Evolutionary conservation across 2,888 invertebrate species (phyloP), one percentile per base, ranked within the genome.

Genomic region (Diplazon laetatorius): DNA sequence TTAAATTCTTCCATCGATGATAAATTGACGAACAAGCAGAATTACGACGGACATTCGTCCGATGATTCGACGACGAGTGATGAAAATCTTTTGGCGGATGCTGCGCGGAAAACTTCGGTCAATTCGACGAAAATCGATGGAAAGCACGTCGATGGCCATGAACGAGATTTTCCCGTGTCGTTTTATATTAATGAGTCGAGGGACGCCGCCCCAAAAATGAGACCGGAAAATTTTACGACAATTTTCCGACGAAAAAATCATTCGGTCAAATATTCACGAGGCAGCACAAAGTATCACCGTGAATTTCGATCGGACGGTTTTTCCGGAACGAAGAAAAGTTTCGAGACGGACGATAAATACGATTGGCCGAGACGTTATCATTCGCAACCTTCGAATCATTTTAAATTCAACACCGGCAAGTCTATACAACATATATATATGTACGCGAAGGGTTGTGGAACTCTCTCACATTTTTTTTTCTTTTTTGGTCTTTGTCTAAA

Each of bases 231-330:
- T 14, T 12, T 37, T 10, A 52, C 48, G 25, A 10, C 35, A 0
- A 9, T 44, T 30, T 18, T 14, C 25, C 65, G 65, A 59, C 20
- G 55, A 39, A 68, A 35, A 46, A 55, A 74, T 72, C 63, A 30
- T 30, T 55, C 39, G 4, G n/a, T 55, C 16, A 74, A 73, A 48
- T 65, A 44, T 65, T 44, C 65, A 10, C 74, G 82, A 22, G 83
- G 83, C 37, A 75, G 74, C 50, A 63, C 57, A 52, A 83, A 76
- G 60, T 84, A 82, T 74, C 80, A 82, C 48, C 50, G 73, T 30
- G 50, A 76, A 57, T 69, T 69, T 44, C 57, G 72, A 14, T 50
- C 68, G 25, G 76, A 77, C 35, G 80, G 74, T 73, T 69, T 22
- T 52, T 74, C 60, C 6, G 75, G 46, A 59, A 80, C 76, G 44